A percentile compares a stretch with the other conserved stretches of the same genome.
Conservation (phyloP, 2,888 invertebrate species). For the Pherbina coryleti region DNA sequence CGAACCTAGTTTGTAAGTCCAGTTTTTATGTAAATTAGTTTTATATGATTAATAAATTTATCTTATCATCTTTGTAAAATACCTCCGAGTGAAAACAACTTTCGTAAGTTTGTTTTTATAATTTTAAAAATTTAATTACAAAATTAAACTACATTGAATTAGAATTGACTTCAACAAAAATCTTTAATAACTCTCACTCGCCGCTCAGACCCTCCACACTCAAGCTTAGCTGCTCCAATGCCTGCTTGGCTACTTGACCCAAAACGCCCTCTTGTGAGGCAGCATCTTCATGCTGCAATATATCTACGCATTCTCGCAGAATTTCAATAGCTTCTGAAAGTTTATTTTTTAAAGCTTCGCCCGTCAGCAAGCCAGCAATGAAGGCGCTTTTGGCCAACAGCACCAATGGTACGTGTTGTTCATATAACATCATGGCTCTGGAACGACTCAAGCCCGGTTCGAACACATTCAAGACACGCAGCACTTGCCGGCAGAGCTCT, state of each 20-base stretch:
- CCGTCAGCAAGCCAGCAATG: constrained; percentile 73
- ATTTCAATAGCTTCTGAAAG: constrained; percentile 76
- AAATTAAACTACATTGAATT: not conserved
- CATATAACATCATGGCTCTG: constrained; percentile 84
- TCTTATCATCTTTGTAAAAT: constrained; percentile 2
- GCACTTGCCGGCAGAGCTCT: constrained; percentile 78
- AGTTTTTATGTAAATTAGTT: too few relatives aligned
- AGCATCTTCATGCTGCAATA: constrained; percentile 77
- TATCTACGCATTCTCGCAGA: constrained; percentile 76
- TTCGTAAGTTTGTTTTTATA: not conserved
- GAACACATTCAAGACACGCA: constrained; percentile 78
- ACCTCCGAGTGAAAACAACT: not conserved
- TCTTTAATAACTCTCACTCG: constrained; percentile 35
- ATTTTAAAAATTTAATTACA: not conserved
- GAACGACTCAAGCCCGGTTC: constrained; percentile 84
- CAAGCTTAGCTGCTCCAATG: constrained; percentile 59
- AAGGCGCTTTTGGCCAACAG: constrained; percentile 78
- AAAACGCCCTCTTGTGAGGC: constrained; percentile 66
- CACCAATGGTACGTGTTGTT: constrained; percentile 83
- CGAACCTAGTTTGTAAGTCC: too few relatives aligned
- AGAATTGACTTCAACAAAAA: not conserved
- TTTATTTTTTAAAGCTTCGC: constrained; percentile 74
- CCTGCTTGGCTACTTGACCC: constrained; percentile 61
- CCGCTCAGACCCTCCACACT: constrained; percentile 64
- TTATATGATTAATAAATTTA: not conserved